phyloP scores from a whole-genome alignment of 2,888 invertebrate species.

The Drosophila meridiana region DNA sequence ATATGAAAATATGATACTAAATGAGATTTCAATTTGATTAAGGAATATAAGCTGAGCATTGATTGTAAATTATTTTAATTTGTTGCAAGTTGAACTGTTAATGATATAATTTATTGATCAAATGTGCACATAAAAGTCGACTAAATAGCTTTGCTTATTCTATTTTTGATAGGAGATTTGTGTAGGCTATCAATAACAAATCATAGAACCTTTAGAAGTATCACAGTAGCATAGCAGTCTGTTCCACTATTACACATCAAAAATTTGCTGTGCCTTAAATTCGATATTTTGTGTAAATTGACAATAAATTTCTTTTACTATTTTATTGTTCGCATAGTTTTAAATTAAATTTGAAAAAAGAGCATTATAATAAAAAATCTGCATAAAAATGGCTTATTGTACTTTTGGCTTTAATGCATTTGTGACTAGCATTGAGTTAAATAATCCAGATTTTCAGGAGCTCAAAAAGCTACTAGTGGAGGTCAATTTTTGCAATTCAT shows the following conservation, averaged over 20 bases:
- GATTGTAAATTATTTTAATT: too few species aligned
- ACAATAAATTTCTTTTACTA: neutral
- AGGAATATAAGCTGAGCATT: too few species aligned
- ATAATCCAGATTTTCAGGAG: constrained; percentile 31
- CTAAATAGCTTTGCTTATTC: too few species aligned
- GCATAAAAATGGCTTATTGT: constrained; percentile 2
- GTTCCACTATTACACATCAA: neutral
- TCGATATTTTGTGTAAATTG: neutral
- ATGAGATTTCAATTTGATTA: too few species aligned
- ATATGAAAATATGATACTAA: too few species aligned
- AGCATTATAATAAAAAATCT: neutral
- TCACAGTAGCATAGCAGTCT: neutral
- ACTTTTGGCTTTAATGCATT: constrained; percentile 69
- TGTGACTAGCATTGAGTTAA: constrained; percentile 59
- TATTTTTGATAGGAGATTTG: neutral
- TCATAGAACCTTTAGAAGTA: neutral
- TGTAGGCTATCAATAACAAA: neutral
- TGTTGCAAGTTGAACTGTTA: too few species aligned
- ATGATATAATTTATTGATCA: too few species aligned
- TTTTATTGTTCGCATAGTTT: neutral
- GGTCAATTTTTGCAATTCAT: constrained; percentile 53
- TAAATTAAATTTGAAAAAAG: neutral
- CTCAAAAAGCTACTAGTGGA: constrained; percentile 55
- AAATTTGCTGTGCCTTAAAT: constrained; percentile 7
- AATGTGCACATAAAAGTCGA: too few species aligned